phyloP scores from a whole-genome alignment of 1,140 invertebrate genomes.

The Tetramorium simillimum region DNA sequence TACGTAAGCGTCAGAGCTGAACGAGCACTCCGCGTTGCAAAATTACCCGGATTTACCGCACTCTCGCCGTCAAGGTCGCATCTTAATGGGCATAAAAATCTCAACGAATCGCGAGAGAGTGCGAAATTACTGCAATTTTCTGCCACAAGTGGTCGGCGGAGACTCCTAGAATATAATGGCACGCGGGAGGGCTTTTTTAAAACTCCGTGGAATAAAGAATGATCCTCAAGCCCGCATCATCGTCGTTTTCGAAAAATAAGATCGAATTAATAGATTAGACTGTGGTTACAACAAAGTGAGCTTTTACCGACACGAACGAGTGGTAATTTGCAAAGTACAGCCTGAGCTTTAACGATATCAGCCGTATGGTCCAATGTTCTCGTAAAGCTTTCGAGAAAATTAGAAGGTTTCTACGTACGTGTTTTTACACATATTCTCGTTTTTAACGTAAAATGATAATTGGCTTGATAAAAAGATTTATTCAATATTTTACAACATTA shows the following conservation, averaged over 20 bases:
- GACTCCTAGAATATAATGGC: background rate
- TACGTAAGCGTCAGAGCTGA: background rate
- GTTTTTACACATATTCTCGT: background rate
- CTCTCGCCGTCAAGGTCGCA: constrained; percentile 16
- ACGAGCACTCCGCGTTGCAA: background rate
- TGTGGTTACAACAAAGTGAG: background rate
- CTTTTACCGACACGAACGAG: constrained; percentile 16
- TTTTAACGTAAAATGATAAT: background rate
- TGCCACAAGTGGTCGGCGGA: constrained; percentile 6
- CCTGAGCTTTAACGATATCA: background rate
- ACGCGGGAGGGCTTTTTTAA: background rate
- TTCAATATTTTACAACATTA: background rate
- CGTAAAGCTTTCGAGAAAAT: background rate
- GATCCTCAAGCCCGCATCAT: background rate
- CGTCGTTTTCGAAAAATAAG: constrained; percentile 30
- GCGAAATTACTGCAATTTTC: constrained; percentile 47
- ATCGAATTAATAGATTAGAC: constrained; percentile 5
- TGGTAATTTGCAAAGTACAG: constrained; percentile 8
- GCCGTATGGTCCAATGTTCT: background rate
- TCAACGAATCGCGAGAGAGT: constrained; percentile 39
- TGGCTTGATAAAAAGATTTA: background rate
- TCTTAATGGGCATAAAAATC: constrained; percentile 29
- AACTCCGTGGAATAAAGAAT: background rate
- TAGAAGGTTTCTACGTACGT: background rate
- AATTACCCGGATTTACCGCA: constrained; percentile 25